Evolutionary conservation across 2,888 invertebrate genomes (phyloP), one percentile per base, ranked within the genome.

Genomic region (Ethmia dodecea): DNA sequence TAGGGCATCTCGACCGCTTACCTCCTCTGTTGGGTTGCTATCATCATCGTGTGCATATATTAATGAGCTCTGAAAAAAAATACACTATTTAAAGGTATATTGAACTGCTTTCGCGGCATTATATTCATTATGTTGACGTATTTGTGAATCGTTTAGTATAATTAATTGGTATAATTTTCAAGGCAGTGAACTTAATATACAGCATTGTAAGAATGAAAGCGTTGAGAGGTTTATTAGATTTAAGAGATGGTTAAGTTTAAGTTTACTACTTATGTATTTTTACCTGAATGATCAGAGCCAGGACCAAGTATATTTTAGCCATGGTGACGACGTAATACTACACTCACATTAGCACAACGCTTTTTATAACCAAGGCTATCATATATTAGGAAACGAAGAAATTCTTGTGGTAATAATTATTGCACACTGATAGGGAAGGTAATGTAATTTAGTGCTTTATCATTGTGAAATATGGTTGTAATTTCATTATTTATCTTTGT

Each of bases 231-330:
- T n/a, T n/a, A n/a, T n/a, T n/a, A n/a, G n/a, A n/a, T n/a, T n/a
- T n/a, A n/a, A n/a, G n/a, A 18, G 18, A 5, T 18, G 3, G 18
- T 6, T 18, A 18, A 18, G 18, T 3, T 18, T 5, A 18, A 18
- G 3, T 5, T 28, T 36, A 25, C 14, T 13, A 8, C 32, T 30
- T 18, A 28, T 29, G 37, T 22, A 33, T 37, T 22, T 38, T 72
- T 73, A 81, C 83, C 81, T 81, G 80, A 39, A 75, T 49, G 27
- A 75, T 48, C 49, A 81, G 51, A 37, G 65, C 71, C 52, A 83
- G 45, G 47, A 75, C 49, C 49, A 80, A 52, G 60, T 67, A 67
- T 43, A 62, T 49, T 30, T 63, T 56, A 47, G 68, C 63, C 83
- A 83, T 81, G 65, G 38, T 72, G 64, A 49, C 34, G 26, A 29